Conservation (phyloP, 2,888 invertebrate genomes). For the Pandemis cinnamomeana region DNA sequence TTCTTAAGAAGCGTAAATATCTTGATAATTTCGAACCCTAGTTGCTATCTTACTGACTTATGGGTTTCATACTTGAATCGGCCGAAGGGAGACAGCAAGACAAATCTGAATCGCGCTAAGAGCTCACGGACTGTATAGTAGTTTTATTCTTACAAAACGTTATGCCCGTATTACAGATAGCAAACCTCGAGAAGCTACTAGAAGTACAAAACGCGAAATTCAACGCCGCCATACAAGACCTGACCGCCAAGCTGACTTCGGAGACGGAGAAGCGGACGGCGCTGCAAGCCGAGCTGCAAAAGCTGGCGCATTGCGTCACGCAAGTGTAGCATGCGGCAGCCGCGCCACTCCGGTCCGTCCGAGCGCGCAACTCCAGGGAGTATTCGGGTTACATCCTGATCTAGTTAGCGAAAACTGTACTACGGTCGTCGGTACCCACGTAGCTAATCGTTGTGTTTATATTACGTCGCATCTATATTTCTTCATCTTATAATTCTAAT, state of each 20-base stretch:
- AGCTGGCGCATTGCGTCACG: constrained; percentile 88
- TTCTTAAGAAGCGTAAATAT: too few species aligned
- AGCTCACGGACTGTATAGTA: too few species aligned
- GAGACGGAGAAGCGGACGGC: constrained; percentile 87
- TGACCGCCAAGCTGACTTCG: constrained; percentile 84
- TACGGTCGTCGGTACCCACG: constrained; percentile 29
- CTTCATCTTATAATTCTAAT: constrained; percentile 40
- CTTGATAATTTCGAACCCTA: too few species aligned
- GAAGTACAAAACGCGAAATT: constrained; percentile 85
- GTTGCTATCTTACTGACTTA: too few species aligned
- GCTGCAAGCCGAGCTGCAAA: constrained; percentile 87
- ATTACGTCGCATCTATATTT: constrained; percentile 29
- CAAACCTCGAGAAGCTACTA: constrained; percentile 83
- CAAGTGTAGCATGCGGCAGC: constrained; percentile 84
- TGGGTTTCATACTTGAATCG: too few species aligned
- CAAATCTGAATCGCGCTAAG: too few species aligned
- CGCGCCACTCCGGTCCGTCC: constrained; percentile 47
- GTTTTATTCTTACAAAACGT: not conserved
- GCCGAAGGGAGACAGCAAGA: too few species aligned
- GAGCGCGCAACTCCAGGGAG: constrained; percentile 49
- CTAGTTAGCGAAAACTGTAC: constrained; percentile 44
- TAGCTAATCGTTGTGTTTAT: constrained; percentile 33
- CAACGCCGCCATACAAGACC: constrained; percentile 86
- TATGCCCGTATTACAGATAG: constrained; percentile 69
- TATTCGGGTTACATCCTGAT: constrained; percentile 60